Conservation (phyloP, 2,797 vertebrate species). For the Bradypodion ventrale region DNA sequence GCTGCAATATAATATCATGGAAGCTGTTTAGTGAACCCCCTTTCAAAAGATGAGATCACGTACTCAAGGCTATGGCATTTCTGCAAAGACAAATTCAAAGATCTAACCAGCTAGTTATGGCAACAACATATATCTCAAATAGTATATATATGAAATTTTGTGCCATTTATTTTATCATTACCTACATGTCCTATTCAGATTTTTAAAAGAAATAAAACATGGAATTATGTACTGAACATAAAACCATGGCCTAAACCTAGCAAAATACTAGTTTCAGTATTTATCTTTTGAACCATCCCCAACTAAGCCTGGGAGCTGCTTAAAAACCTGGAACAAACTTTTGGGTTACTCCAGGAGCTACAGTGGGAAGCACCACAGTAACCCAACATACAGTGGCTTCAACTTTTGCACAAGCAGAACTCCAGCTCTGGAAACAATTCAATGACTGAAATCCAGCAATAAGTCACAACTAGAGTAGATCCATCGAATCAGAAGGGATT, state of each 20-base stretch:
- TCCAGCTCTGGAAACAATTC: no score
- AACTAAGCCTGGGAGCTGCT: no score
- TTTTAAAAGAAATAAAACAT: background rate
- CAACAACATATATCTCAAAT: background rate
- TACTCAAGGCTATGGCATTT: background rate
- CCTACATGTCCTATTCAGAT: background rate
- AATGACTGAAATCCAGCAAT: no score
- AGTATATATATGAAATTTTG: background rate
- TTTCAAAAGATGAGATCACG: background rate
- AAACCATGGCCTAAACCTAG: background rate
- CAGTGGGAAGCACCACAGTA: no score
- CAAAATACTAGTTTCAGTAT: no score
- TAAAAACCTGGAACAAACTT: no score
- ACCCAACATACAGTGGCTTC: no score
- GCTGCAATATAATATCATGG: background rate
- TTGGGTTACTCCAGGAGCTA: no score
- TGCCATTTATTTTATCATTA: background rate
- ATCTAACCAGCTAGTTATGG: background rate
- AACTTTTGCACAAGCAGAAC: no score
- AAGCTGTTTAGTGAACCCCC: background rate
- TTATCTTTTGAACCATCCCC: no score
- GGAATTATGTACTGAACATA: background rate
- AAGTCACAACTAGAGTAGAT: no score
- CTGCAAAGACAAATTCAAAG: background rate
- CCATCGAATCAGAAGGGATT: no score